Conservation (phyloP, 2,113 vertebrate genomes). For the Loxodonta africana region DNA sequence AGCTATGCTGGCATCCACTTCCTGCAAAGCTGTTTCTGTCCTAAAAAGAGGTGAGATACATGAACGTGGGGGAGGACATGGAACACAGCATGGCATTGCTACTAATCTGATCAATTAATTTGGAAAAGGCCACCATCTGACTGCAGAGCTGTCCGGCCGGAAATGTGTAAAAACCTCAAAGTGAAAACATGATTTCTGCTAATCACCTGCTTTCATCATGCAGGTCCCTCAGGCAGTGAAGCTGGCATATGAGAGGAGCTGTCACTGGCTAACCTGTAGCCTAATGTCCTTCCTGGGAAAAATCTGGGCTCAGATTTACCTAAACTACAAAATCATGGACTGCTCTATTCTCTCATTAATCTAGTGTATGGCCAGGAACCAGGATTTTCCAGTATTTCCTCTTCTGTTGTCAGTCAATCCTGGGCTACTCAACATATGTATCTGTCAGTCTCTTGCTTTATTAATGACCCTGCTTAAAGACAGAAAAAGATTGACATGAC, state of each 20-base stretch:
- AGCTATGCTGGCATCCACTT: conserved; percentile 24
- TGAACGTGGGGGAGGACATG: background rate
- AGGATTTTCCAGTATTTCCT: background rate
- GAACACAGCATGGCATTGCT: background rate
- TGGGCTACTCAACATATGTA: background rate
- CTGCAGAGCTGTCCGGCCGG: conserved; percentile 14
- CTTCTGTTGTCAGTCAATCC: background rate
- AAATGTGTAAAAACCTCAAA: conserved; percentile 58
- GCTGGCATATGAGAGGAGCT: background rate
- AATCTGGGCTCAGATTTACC: conserved; percentile 49
- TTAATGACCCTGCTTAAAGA: background rate
- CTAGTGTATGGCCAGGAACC: background rate
- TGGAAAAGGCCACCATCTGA: background rate
- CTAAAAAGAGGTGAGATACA: background rate
- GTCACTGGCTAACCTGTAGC: conserved; percentile 25
- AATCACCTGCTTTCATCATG: conserved; percentile 63
- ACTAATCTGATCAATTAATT: conserved; percentile 64
- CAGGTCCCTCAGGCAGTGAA: conserved; percentile 56
- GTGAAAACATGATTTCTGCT: conserved; percentile 66
- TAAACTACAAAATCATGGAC: conserved; percentile 26
- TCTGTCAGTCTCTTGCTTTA: conserved; percentile 29
- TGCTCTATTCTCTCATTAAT: conserved; percentile 43
- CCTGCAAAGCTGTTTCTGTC: background rate
- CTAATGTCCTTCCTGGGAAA: conserved; percentile 61
- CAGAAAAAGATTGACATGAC: conserved; percentile 22